phyloP scores from a whole-genome alignment of 92 coral and sea anemone species.

The Siderastrea radians region DNA sequence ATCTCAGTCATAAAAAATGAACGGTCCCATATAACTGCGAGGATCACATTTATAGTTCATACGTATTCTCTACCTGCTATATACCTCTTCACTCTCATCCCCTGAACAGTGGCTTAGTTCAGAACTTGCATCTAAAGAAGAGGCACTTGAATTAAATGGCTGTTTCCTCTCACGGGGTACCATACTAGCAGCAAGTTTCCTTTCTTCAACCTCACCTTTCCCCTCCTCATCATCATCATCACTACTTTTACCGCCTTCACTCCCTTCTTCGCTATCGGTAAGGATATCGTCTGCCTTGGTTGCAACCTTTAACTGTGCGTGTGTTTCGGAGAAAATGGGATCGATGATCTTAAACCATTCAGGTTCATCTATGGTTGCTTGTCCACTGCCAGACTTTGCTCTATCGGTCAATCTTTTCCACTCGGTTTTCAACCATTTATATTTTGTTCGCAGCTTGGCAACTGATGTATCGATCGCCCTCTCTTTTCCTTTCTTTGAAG shows the following conservation, averaged over 20 bases:
- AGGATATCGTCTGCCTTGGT: constrained; percentile 61
- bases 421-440: constrained; percentile 58
- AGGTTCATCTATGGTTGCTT: constrained; percentile 61
- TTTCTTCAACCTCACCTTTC: constrained; percentile 35
- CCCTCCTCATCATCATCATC: constrained; percentile 15
- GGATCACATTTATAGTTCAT: no score
- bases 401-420: constrained; percentile 60
- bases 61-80: constrained; percentile 21
- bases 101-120: constrained; percentile 37
- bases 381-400: constrained; percentile 64
- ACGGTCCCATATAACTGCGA: no score
- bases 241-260: no score
- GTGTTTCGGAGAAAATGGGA: constrained; percentile 42
- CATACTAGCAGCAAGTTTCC: constrained; percentile 13
- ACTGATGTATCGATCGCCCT: constrained; percentile 53
- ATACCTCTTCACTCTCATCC: constrained; percentile 31
- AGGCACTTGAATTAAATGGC: constrained; percentile 45
- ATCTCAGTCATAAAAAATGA: no score
- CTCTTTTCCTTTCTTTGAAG: constrained; percentile 33
- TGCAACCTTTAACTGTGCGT: constrained; percentile 50
- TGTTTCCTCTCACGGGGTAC: constrained; percentile 41
- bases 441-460: constrained; percentile 43
- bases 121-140: constrained; percentile 45
- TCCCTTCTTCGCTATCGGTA: constrained; percentile 17
- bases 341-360: constrained; percentile 68